Percentiles rank a stretch among this genome's conserved stretches.
Conservation (phyloP, 2,113 vertebrate genomes). For the Pelecanus crispus region DNA sequence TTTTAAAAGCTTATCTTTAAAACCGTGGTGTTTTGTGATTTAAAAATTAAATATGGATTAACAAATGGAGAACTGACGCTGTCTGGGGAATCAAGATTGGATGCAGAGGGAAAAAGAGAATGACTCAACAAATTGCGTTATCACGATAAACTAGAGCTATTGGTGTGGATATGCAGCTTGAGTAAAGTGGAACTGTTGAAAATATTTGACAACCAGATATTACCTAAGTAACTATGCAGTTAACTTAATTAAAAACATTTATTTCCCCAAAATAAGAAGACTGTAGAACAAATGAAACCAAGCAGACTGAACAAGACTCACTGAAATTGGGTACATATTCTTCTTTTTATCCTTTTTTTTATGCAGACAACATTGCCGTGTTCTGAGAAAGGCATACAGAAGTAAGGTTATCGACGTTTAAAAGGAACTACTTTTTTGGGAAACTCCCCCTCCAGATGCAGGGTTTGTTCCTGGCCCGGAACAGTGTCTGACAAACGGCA, state of each 20-base stretch:
- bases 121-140: constrained; percentile 34
- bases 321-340: neutral
- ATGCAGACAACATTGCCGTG: neutral
- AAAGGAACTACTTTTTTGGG: neutral
- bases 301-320: neutral
- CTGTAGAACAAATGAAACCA: neutral
- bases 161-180: neutral
- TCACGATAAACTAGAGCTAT: neutral
- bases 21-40: constrained; percentile 30
- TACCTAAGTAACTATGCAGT: neutral
- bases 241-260: neutral
- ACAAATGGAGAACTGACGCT: constrained; percentile 2
- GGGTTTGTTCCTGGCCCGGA: neutral
- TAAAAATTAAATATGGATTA: constrained; percentile 50
- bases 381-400: neutral
- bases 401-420: neutral
- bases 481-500: fast-evolving
- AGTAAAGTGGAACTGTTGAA: neutral
- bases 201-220: neutral
- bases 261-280: neutral
- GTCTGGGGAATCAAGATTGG: constrained; percentile 33
- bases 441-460: fast-evolving
- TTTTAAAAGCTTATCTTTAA: constrained; percentile 46
- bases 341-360: neutral
- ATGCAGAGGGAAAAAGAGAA: neutral